These are phyloP conservation scores for Phorcus lineatus DNA, from an alignment of 2,888 invertebrate species.

Conservation along the genomic window DNA sequence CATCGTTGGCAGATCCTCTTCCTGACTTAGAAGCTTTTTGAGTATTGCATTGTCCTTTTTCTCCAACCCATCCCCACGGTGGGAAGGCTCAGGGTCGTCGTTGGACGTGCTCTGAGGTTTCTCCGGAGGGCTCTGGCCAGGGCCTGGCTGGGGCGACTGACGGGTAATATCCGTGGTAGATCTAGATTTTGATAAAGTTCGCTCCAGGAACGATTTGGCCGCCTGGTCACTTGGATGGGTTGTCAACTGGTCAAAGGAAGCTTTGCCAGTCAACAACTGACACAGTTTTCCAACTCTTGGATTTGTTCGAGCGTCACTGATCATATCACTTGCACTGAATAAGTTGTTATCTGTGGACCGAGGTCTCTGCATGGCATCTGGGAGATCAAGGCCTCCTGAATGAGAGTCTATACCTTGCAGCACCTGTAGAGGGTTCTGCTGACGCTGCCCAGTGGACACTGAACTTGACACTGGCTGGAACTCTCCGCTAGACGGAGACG, in stretches of 20 bases:
- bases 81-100: constrained; percentile 55
- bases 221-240: background rate
- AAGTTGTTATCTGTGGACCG: background rate
- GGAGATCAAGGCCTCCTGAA: background rate
- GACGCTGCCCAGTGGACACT: background rate
- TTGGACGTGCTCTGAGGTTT: constrained; percentile 72
- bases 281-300: constrained; percentile 59
- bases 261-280: constrained; percentile 60
- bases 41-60: constrained; percentile 68
- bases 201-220: background rate
- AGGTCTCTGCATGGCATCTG: background rate
- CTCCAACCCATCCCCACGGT: constrained; percentile 28
- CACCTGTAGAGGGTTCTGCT: constrained; percentile 47
- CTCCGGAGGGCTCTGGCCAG: constrained; percentile 67
- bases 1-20: constrained; percentile 78
- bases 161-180: constrained; percentile 60
- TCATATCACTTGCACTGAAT: background rate
- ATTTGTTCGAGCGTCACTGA: constrained; percentile 18
- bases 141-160: constrained; percentile 68
- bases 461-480: constrained; percentile 28
- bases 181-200: constrained; percentile 41
- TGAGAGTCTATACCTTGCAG: constrained; percentile 49
- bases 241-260: constrained; percentile 31
- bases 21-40: constrained; percentile 81
- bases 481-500: constrained; percentile 15